These are phyloP conservation scores for Geococcyx californianus DNA, from an alignment of 2,113 vertebrate species.

Conservation along the genomic window DNA sequence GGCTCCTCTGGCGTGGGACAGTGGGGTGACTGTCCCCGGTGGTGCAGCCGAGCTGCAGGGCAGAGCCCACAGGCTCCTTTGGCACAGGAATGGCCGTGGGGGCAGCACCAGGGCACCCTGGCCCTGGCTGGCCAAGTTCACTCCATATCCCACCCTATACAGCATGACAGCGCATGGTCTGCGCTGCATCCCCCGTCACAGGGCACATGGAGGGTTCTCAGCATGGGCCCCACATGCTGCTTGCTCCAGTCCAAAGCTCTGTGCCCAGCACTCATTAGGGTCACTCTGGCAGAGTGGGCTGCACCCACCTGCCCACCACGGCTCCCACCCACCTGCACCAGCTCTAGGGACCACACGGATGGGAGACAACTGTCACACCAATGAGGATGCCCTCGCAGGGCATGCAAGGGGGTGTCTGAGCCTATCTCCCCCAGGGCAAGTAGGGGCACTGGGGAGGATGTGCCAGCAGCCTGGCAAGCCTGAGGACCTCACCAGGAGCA, in stretches of 20 bases:
- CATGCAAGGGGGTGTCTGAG: rapidly evolving
- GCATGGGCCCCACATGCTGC: rapidly evolving
- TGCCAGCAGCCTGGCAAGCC: neutral
- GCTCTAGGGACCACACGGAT: rapidly evolving
- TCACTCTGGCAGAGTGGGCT: neutral
- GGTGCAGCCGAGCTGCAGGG: neutral
- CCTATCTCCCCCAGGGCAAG: too few relatives aligned
- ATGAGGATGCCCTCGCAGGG: neutral
- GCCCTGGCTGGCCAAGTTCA: rapidly evolving
- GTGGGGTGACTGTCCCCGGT: neutral
- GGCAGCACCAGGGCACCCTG: rapidly evolving
- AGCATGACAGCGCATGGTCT: neutral
- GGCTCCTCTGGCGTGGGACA: neutral
- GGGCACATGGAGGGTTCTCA: rapidly evolving
- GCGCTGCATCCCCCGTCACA: rapidly evolving
- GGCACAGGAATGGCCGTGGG: rapidly evolving
- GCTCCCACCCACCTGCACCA: neutral
- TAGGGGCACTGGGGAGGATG: rapidly evolving
- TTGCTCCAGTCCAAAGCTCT: neutral
- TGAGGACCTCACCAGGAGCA: neutral
- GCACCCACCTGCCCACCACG: rapidly evolving
- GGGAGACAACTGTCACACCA: rapidly evolving
- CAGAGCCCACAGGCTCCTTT: neutral
- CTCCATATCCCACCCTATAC: neutral
- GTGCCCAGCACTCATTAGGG: neutral